Base-by-base conservation (phyloP, 2,797 vertebrate species). In the Lutjanus campechanus region DNA sequence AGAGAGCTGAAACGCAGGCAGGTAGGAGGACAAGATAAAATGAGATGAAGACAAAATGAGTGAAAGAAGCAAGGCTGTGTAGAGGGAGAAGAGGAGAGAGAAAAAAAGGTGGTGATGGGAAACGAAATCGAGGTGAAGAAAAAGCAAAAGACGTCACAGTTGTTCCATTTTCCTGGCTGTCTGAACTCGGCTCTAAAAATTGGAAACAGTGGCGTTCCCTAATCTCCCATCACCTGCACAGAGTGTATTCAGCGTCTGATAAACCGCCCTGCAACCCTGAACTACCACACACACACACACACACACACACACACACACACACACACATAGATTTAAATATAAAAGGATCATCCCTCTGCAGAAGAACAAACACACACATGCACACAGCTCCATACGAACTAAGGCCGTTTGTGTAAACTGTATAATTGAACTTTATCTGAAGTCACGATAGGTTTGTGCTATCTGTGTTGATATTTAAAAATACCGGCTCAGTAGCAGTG, bases 401-500 rank as follows among this genome's bases (percentile, higher is more conserved):
- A 22, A 61, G 58, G 81, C 72, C 43, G 69, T 77, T 69, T 86
- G 84, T 74, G 76, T 90, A 87, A 92, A 86, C 89, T 69, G 76
- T 74, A 82, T 89, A 89, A 90, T 89, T 87, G 73, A 88, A 86
- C 85, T 86, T 88, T 81, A 91, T 94, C 90, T 73, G 56, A 62
- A 89, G 82, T 81, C 74, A 56, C 25, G 72, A 89, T 84, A 84
- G 79, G 47, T 83, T 63, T 20, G 25, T 6, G 67, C 81, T 89
- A 91, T 93, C 91, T 89, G 76, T 73, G 91, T 79, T 92, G 92
- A 94, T 94, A 90, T 95, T 93, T 92, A 75, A 82, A 90, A 88
- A 84, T 86, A 77, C 82, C 17, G 73, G 41, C 59, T 22, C 82
- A 75, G 89, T 50, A 46, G 68, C 78, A 53, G 86, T 59, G 82